Percentiles rank a stretch among this genome's conserved stretches.
phyloP scores from a whole-genome alignment of 2,113 vertebrate species.

The Cebus imitator region DNA sequence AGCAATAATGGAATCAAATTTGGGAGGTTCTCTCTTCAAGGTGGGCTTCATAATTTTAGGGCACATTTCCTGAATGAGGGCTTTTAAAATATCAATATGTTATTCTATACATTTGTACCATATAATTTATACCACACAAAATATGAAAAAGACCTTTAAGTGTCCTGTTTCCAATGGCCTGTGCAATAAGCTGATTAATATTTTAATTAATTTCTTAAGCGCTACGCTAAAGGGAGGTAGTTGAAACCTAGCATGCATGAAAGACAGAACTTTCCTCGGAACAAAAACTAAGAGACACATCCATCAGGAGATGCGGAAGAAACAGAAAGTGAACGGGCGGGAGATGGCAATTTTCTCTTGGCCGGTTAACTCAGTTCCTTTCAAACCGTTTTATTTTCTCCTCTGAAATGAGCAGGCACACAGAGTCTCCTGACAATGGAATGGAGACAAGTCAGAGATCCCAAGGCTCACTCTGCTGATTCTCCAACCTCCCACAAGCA shows the following conservation, averaged over 20 bases:
- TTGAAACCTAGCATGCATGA: constrained; percentile 74
- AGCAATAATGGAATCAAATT: constrained; percentile 30
- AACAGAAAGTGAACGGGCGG: neutral
- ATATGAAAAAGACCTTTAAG: constrained; percentile 77
- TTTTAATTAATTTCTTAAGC: constrained; percentile 85
- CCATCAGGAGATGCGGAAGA: constrained; percentile 52
- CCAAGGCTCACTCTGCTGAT: neutral
- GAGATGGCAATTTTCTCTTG: neutral
- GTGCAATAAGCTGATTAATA: constrained; percentile 81
- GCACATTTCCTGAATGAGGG: constrained; percentile 4
- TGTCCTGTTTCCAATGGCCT: constrained; percentile 75
- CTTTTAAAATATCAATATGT: constrained; percentile 71
- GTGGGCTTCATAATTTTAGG: constrained; percentile 62
- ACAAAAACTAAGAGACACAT: constrained; percentile 42
- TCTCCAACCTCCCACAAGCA: neutral
- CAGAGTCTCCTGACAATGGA: neutral
- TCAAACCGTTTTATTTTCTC: neutral
- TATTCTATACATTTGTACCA: constrained; percentile 64
- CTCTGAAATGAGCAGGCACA: neutral
- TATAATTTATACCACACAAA: constrained; percentile 70
- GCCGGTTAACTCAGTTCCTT: neutral
- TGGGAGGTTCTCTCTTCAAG: constrained; percentile 23
- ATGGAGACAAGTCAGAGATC: neutral
- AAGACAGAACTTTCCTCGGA: constrained; percentile 66
- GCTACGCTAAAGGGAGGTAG: constrained; percentile 68